Base-by-base conservation (phyloP, 2,113 vertebrate genomes). In the Butorides virescens region DNA sequence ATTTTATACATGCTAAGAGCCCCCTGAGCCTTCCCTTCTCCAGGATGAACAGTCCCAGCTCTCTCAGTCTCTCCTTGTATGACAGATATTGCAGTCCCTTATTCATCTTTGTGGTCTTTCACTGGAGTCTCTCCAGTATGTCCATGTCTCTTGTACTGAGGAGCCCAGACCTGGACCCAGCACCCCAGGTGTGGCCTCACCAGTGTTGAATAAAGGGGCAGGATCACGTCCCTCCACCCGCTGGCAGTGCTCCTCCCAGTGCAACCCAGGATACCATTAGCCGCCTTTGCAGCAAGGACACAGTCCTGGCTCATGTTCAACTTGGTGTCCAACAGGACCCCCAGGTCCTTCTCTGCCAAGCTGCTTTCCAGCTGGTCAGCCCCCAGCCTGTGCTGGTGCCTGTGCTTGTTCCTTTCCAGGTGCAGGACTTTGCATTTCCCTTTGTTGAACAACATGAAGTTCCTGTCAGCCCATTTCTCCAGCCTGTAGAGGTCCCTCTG, bases 221-320 rank as follows among this genome's bases (percentile, higher is more conserved):
- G 32, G 42, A 10, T n/a, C 19, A 36, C 20, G 6, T 22, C 4
- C 9, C 17, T 39, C 21, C 15, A n/a, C 29, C 21, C 59, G 11
- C 11, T 52, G 67, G 1, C 29, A 42, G 30, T 67, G 8, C 42
- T 67, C 30, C 42, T 21, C n/a, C 25, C 26, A 15, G 11, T 29
- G 10, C 17, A 83, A 16, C 23, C 30, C 44, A 90, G 34, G 37
- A 61, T 8, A 30, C 9, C 20, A 26, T 16, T 81, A 13, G 11
- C 21, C 30, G 14, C 18, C 58, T 49, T 22, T 46, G 5, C 25
- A n/a, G 13, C 44, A 74, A 49, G 37, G n/a, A 9, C 2, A 5
- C 27, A 5, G 8, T 39, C 16, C 7, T 85, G 19, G 5, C 34
- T 90, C 15, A 1, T 0, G 1, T 63, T 26, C 66, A 58, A 18